Base-by-base conservation (phyloP, 1,140 invertebrate genomes). In the Aphaenogaster floridana region DNA sequence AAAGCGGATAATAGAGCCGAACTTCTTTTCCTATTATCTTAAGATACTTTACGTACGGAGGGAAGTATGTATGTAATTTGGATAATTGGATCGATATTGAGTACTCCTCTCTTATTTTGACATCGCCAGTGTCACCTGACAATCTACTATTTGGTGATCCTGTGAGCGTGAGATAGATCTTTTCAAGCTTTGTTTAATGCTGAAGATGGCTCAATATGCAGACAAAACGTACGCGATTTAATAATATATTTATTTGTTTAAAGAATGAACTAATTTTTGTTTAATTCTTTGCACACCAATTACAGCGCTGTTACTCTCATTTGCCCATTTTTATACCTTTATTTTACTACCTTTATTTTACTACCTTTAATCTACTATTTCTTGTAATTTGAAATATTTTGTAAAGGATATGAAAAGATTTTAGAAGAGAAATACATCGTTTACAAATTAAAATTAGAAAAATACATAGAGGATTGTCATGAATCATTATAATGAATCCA, bases 311-410 rank as follows among this genome's bases (percentile, higher is more conserved):
- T 28, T 28, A 28, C 28, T 28, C 28, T 28, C 28, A 28, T 28
- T 28, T 28, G 28, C 28, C 28, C 28, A 28, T 28, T 28, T 28
- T 28, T 28, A 28, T 28, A 28, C 21, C 21, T 28, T 28, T 28
- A 28, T 28, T 28, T 28, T 21, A 21, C 21, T 28, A 28, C 28
- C 28, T 28, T 28, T 28, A 28, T 28, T 28, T 28, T 28, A 28
- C 28, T 28, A 28, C 28, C 28, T 28, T 28, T 36, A 36, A 54
- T 50, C 48, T 34, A 34, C 2, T 5, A 57, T 76, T 59, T 66
- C 59, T 11, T n/a, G n/a, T 57, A 39, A 57, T 57, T 74, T 74
- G 6, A 54, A n/a, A 39, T 57, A 74, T 39, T 57, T 57, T 74
- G 0, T 74, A 45, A 6, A 42, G 6, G 13, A 21, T 66, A 39